Evolutionary conservation across 2,888 invertebrate species (phyloP).

Genomic region (Anorthoa munda): DNA sequence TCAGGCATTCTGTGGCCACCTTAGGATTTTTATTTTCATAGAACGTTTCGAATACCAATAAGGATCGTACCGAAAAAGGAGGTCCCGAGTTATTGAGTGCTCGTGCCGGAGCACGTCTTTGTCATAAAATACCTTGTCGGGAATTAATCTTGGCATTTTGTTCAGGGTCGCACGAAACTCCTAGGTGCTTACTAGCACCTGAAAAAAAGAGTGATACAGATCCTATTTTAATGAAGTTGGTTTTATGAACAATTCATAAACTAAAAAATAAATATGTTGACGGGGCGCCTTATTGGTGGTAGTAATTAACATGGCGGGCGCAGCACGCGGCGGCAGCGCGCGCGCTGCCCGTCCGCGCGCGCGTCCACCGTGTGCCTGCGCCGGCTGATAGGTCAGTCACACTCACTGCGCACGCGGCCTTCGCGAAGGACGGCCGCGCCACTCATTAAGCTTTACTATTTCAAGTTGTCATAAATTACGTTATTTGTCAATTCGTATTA

Average conservation of each 20-base stretch:
- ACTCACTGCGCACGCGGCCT: conserved; percentile 81
- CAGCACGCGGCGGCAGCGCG: conserved; percentile 69
- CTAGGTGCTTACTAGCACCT: conserved; percentile 68
- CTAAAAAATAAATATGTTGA: conserved; percentile 85
- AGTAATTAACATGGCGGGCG: conserved; percentile 87
- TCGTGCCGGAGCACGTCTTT: conserved; percentile 78
- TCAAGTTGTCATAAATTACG: conserved; percentile 37
- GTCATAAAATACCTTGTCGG: conserved; percentile 81
- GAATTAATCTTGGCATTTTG: conserved; percentile 86
- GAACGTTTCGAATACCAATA: conserved; percentile 81
- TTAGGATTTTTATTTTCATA: conserved; percentile 86
- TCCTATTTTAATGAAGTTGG: conserved; percentile 80
- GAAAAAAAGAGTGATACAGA: conserved; percentile 77
- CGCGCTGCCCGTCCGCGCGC: conserved; percentile 33
- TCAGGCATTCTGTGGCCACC: conserved; percentile 83
- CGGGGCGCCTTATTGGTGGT: conserved; percentile 86
- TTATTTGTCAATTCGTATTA: conserved; percentile 56
- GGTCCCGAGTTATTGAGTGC: conserved; percentile 76
- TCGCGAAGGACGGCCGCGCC: conserved; percentile 81
- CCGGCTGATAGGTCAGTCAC: conserved; percentile 84
- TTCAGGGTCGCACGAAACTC: conserved; percentile 75
- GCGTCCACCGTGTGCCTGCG: conserved; percentile 17
- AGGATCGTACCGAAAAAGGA: conserved; percentile 86
- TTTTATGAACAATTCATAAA: conserved; percentile 81
- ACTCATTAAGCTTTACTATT: conserved; percentile 71